phyloP scores from a whole-genome alignment of 2,888 invertebrate species.

The Idaea aversata region DNA sequence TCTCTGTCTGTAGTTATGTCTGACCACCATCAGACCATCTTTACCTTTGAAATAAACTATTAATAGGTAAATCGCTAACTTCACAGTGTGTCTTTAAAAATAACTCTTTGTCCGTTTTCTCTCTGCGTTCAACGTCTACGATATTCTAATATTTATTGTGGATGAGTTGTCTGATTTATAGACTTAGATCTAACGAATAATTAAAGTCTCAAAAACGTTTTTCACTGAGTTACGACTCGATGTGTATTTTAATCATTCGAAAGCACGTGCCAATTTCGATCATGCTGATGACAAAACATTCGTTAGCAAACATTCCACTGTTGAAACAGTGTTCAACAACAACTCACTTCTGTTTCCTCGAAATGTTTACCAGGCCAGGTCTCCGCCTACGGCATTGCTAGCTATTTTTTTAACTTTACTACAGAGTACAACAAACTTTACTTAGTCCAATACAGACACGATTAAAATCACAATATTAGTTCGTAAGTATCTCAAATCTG shows the following conservation, averaged over 20 bases:
- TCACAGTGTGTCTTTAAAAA: background rate
- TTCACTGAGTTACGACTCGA: background rate
- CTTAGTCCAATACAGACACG: background rate
- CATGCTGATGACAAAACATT: constrained; percentile 30
- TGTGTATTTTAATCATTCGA: background rate
- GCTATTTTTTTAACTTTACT: background rate
- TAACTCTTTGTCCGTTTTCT: background rate
- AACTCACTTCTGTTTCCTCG: constrained; percentile 23
- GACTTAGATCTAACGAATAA: background rate
- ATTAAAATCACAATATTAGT: background rate
- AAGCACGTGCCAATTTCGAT: constrained; percentile 33
- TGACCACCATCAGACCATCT: constrained; percentile 20
- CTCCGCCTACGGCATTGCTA: constrained; percentile 14
- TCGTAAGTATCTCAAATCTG: background rate
- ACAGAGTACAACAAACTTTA: background rate
- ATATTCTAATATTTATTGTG: background rate
- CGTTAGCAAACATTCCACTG: constrained; percentile 33
- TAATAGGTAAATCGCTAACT: background rate
- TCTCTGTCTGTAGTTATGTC: constrained; percentile 36
- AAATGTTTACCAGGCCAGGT: constrained; percentile 18
- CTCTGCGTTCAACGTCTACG: background rate
- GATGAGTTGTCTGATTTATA: background rate
- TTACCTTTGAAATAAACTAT: constrained; percentile 4
- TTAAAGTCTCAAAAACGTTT: background rate
- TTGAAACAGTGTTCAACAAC: constrained; percentile 34